Evolutionary conservation across 2,888 invertebrate genomes (phyloP), one percentile per base, ranked within the genome.

Genomic region (Leptopilina syphax): DNA sequence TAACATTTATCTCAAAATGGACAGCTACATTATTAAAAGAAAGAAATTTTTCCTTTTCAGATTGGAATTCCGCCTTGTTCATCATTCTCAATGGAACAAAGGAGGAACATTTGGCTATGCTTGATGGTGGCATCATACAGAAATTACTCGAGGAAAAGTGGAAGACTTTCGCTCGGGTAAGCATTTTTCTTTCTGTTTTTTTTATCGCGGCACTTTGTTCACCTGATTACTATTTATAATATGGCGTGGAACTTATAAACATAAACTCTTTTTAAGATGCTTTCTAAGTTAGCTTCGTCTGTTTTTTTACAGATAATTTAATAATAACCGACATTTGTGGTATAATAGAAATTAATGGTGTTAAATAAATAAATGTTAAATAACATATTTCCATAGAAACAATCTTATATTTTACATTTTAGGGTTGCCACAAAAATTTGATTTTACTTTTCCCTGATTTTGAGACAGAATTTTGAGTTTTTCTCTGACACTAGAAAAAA

Each of bases 1-100:
- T 57, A 34, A 54, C 34, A 34, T 57, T 57, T 57, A 41, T 73
- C 57, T 41, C 57, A 13, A 60, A 73, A 73, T 60, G n/a, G 57
- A n/a, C 73, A 73, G 57, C 57, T 3, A 8, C 34, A 60, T 41
- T 73, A 10, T 18, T 18, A 57, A 9, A 73, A 1, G 57, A 1
- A 41, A 7, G 57, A 1, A 81, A 87, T 87, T 86, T 86, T 86
- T 86, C 83, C 85, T 84, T 92, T 93, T 13, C 90, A 99, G 99
- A 99, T 93, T 98, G 98, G 98, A 98, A 98, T 92, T 99, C 99
- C 0, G 99, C 99, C 0, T 93, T 99, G 78, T 98, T 99, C 92
- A 98, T 99, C 84, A 99, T 99, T 88, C 94, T 99, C 82, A 98
- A 99, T 90, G 99, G 99, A 79, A 98, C 97, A 10, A 99, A 98